A percentile compares a stretch with the other conserved stretches of the same genome.
These are phyloP conservation scores for Puntigrus tetrazona DNA, from an alignment of 2,113 vertebrate species.

Conservation along the genomic window DNA sequence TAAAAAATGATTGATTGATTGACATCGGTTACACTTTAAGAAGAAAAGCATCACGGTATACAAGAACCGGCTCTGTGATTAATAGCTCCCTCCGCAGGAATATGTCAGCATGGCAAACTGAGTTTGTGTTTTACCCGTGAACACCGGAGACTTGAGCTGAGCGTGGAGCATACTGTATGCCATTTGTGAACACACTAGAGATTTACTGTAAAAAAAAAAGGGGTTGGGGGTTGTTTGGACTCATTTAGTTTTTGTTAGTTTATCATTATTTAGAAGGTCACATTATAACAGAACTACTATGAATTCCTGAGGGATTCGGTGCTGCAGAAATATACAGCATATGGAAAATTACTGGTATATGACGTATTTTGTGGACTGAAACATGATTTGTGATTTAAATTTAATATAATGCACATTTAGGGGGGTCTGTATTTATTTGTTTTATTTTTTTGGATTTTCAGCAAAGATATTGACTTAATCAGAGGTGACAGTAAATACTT, in stretches of 20 bases:
- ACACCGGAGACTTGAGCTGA: background rate
- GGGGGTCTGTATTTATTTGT: background rate
- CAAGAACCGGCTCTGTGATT: constrained; percentile 47
- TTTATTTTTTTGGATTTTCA: too few species aligned
- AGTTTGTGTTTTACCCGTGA: background rate
- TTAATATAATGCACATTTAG: background rate
- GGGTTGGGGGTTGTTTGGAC: background rate
- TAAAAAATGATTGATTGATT: too few species aligned
- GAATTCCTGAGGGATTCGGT: background rate
- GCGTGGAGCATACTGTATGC: background rate
- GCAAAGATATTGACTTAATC: background rate
- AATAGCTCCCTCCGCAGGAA: constrained; percentile 39
- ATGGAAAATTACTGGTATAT: background rate
- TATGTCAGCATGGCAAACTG: constrained; percentile 5
- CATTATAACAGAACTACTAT: background rate
- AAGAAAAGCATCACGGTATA: constrained; percentile 56
- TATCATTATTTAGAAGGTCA: background rate
- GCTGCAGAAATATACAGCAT: background rate
- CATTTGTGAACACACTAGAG: background rate
- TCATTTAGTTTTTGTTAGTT: background rate
- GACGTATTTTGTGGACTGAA: background rate
- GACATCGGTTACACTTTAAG: constrained; percentile 59
- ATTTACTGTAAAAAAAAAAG: background rate
- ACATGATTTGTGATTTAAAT: background rate
- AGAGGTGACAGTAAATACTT: background rate